Evolutionary conservation across 1,140 invertebrate genomes (phyloP), one percentile per base, ranked within the genome.

Genomic region (Cydia splendana): DNA sequence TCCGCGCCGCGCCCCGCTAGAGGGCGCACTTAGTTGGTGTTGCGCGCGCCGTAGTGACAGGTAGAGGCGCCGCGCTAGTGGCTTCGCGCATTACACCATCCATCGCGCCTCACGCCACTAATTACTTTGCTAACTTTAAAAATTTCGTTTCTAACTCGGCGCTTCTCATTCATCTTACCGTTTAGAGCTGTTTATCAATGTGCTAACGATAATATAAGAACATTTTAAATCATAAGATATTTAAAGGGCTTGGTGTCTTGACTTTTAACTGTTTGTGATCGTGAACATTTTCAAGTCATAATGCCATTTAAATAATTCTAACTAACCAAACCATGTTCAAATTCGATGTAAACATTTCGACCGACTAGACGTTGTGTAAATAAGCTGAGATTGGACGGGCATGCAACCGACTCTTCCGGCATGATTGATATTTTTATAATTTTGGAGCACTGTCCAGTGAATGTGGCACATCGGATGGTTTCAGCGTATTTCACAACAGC

Each of bases 351-450:
- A 76, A 76, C 75, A 38, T 71, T n/a, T 67, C 34, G 38, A 51
- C 20, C 10, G 75, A 80, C 74, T 62, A 78, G 45, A 65, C 74
- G 86, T 88, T 91, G 90, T 91, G 89, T 76, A 87, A 89, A 89
- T 90, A 85, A 91, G 88, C 90, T 91, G 90, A 91, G 85, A 90
- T 90, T 87, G 89, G 88, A 90, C 91, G 89, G 90, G 87, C 91
- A 91, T 85, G 83, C 88, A 88, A 84, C 75, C 78, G 73, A 79
- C 77, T 84, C 77, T 80, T 77, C 65, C 73, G 80, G 89, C 88
- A 90, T 89, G 86, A 80, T 79, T 78, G 81, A 71, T 83, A 76
- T 78, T 77, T 77, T 75, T 51, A 75, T 81, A 79, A 79, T 78
- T 67, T 80, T 80, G 71, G 77, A 79, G 83, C 87, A 89, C 86